Evolutionary conservation across 2,888 invertebrate species (phyloP).

Genomic region (Drosophila anomalata): DNA sequence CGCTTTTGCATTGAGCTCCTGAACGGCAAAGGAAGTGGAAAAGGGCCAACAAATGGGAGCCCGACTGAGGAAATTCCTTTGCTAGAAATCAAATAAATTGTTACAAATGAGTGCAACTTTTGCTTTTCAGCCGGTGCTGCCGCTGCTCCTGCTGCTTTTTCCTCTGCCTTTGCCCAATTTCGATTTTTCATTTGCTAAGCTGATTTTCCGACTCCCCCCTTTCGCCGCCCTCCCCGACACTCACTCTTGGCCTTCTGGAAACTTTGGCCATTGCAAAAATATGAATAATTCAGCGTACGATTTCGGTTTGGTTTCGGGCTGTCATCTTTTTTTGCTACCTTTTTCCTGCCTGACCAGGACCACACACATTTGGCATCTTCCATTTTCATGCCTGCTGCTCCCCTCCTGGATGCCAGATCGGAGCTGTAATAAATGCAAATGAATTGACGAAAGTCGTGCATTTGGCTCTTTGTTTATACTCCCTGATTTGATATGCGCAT

Average conservation of each 20-base stretch:
- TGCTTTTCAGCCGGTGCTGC: slow-evolving; percentile 22
- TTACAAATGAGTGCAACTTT: slow-evolving; percentile 79
- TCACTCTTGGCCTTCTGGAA: slow-evolving; percentile 18
- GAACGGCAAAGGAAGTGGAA: slow-evolving; percentile 21
- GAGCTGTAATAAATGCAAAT: slow-evolving; percentile 66
- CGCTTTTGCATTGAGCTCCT: slow-evolving; percentile 68
- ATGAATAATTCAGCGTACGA: slow-evolving; percentile 73
- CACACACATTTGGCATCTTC: slow-evolving; percentile 12
- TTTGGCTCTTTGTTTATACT: slow-evolving; percentile 64
- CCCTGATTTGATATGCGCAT: slow-evolving; percentile 58
- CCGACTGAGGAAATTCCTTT: slow-evolving; percentile 32
- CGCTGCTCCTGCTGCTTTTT: background rate
- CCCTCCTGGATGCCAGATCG: slow-evolving; percentile 9
- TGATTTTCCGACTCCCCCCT: slow-evolving; percentile 54
- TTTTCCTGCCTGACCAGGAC: slow-evolving; percentile 14
- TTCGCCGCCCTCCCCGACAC: slow-evolving; percentile 6
- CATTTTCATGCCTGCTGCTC: background rate
- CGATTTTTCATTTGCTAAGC: slow-evolving; percentile 74
- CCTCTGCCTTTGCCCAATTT: slow-evolving; percentile 35
- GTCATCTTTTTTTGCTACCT: slow-evolving; percentile 28
- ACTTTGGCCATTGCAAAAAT: slow-evolving; percentile 54
- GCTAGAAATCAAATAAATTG: slow-evolving; percentile 74
- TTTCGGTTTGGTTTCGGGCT: slow-evolving; percentile 46
- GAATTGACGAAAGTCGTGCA: slow-evolving; percentile 68
- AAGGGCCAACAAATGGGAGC: slow-evolving; percentile 35